Percentiles rank a stretch among this genome's conserved stretches.
These are phyloP conservation scores for Cyphomyrmex costatus DNA, from an alignment of 1,140 invertebrate species.

Conservation along the genomic window DNA sequence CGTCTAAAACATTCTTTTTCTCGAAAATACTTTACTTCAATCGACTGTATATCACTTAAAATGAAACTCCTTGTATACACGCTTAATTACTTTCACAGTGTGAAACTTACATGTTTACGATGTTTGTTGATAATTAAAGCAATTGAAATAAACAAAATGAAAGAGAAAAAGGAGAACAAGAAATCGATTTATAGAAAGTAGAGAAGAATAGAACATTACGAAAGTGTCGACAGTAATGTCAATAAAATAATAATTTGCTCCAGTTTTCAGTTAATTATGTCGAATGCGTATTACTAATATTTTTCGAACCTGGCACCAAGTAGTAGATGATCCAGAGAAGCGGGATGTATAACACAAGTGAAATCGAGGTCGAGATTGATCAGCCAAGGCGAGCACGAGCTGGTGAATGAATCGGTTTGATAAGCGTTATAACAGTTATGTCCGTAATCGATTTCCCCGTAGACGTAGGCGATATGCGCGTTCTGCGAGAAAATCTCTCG, in stretches of 20 bases:
- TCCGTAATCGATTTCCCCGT: slow-evolving; percentile 31
- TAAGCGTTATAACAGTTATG: slow-evolving; percentile 34
- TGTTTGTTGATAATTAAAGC: background rate
- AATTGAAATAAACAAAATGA: background rate
- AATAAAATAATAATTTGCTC: slow-evolving; percentile 34
- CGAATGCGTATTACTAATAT: slow-evolving; percentile 33
- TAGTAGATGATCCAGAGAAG: background rate
- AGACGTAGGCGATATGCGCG: background rate
- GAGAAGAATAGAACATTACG: background rate
- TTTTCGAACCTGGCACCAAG: slow-evolving; percentile 6
- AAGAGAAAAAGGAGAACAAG: background rate
- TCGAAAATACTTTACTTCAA: too few relatives aligned
- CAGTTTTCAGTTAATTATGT: slow-evolving; percentile 11
- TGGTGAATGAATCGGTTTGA: slow-evolving; percentile 34
- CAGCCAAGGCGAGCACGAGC: slow-evolving; percentile 9
- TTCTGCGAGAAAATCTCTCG: slow-evolving; percentile 3
- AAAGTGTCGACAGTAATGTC: background rate
- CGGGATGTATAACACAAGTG: slow-evolving; percentile 21
- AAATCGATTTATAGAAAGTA: background rate
- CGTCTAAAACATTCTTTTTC: too few relatives aligned
- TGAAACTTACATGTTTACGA: slow-evolving; percentile 19
- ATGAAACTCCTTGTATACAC: background rate
- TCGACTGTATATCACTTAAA: too few relatives aligned
- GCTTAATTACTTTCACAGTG: slow-evolving; percentile 17
- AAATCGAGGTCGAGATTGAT: slow-evolving; percentile 63